These are phyloP conservation scores for Erpornis zantholeuca DNA, from an alignment of 2,113 vertebrate genomes.

Conservation along the genomic window DNA sequence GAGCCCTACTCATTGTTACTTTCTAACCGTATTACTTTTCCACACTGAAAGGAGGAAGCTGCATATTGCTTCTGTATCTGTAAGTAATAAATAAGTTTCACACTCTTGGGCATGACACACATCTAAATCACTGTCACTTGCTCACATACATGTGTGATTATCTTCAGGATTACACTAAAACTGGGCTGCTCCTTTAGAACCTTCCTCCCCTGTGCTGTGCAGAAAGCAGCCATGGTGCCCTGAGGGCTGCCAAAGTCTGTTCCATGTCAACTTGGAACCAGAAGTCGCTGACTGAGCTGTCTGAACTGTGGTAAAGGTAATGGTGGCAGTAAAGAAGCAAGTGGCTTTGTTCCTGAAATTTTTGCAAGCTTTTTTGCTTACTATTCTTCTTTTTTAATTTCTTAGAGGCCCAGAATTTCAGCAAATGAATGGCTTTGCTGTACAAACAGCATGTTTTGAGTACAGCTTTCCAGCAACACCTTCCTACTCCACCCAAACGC, in stretches of 20 bases:
- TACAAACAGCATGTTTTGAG: constrained; percentile 22
- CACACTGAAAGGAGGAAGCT: background rate
- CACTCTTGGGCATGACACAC: background rate
- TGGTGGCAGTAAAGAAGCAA: background rate
- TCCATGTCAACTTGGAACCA: background rate
- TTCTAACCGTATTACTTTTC: background rate
- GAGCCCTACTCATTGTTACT: background rate
- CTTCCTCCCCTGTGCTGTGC: background rate
- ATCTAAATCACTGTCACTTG: background rate
- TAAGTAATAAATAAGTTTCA: background rate
- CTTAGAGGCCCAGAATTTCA: constrained; percentile 22
- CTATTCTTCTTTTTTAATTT: background rate
- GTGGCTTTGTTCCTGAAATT: background rate
- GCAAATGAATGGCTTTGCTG: constrained; percentile 52
- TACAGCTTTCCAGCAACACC: constrained; percentile 15
- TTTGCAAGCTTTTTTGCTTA: background rate
- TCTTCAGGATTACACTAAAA: background rate
- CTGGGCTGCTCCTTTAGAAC: background rate
- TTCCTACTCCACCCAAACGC: constrained; percentile 22
- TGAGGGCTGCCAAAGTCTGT: background rate
- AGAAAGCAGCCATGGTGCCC: background rate
- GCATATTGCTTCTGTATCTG: background rate
- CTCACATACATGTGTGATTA: background rate
- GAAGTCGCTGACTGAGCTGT: background rate
- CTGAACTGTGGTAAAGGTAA: background rate